Evolutionary conservation across 2,888 invertebrate genomes (phyloP).

Genomic region (Cheilosia pagana): DNA sequence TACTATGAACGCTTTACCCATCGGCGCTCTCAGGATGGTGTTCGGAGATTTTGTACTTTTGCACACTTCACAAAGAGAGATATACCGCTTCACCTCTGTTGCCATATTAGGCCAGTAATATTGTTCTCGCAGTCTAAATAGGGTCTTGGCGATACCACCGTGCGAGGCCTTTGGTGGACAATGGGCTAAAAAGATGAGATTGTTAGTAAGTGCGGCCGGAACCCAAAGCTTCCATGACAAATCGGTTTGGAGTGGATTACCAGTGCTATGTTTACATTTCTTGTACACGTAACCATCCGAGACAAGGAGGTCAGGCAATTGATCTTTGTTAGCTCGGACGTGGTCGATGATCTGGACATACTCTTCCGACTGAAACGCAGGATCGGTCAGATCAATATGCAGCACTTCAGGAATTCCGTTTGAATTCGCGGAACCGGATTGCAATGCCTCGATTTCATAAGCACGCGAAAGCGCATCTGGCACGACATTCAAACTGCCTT

Average conservation of each 20-base stretch:
- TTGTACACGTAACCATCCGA: background rate
- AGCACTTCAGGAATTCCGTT: background rate
- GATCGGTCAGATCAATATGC: background rate
- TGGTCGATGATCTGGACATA: background rate
- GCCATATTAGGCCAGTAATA: constrained; percentile 21
- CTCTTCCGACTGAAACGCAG: background rate
- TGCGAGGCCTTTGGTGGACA: background rate
- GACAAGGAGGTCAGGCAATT: background rate
- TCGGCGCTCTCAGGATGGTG: background rate
- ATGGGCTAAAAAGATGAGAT: constrained; percentile 1
- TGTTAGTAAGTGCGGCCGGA: background rate
- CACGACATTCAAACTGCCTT: background rate
- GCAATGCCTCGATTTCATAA: too few species aligned
- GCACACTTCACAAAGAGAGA: background rate
- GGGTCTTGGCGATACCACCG: background rate
- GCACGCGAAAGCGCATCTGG: background rate
- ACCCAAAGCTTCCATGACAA: background rate
- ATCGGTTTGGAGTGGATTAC: background rate
- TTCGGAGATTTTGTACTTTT: background rate
- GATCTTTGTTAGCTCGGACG: background rate
- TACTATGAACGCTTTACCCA: background rate
- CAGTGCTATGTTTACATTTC: background rate
- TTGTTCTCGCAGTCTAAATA: background rate
- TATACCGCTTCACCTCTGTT: background rate
- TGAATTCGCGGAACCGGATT: too few species aligned